Conservation (phyloP, 2,888 invertebrate species). For the Cephalotes varians region DNA sequence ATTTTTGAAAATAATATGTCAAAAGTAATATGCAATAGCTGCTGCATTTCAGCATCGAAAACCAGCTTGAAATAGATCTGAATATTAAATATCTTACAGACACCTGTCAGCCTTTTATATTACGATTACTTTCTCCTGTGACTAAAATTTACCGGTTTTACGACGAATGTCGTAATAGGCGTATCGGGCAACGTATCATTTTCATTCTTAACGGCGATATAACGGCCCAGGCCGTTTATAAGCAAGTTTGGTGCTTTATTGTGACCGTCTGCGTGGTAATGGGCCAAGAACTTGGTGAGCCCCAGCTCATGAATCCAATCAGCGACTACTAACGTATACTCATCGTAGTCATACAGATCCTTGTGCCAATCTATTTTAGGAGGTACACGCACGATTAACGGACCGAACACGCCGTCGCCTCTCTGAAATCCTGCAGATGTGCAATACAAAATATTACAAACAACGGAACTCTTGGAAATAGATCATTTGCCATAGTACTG, state of each 20-base stretch:
- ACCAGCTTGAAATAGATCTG: background rate
- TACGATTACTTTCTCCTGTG: background rate
- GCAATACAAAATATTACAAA: background rate
- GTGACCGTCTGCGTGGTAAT: constrained; percentile 93
- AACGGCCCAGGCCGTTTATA: constrained; percentile 93
- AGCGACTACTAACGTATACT: constrained; percentile 91
- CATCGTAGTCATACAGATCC: constrained; percentile 92
- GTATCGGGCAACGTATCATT: constrained; percentile 85
- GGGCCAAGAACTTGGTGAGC: constrained; percentile 92
- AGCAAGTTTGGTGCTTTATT: constrained; percentile 94
- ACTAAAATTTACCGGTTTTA: constrained; percentile 88
- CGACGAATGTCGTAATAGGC: constrained; percentile 89
- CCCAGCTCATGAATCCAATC: constrained; percentile 94
- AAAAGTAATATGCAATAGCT: background rate
- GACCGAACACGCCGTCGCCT: constrained; percentile 94
- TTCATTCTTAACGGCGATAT: constrained; percentile 85
- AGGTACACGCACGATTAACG: constrained; percentile 91
- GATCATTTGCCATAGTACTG: background rate
- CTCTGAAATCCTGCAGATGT: constrained; percentile 91
- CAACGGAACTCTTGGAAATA: background rate
- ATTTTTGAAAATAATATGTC: background rate
- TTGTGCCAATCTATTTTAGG: constrained; percentile 89
- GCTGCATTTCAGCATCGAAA: background rate
- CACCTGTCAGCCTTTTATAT: background rate
- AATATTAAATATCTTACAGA: background rate